Percentiles rank a stretch among this genome's conserved stretches.
These are phyloP conservation scores for Pelobates fuscus DNA, from an alignment of 2,113 vertebrate species.

Conservation along the genomic window DNA sequence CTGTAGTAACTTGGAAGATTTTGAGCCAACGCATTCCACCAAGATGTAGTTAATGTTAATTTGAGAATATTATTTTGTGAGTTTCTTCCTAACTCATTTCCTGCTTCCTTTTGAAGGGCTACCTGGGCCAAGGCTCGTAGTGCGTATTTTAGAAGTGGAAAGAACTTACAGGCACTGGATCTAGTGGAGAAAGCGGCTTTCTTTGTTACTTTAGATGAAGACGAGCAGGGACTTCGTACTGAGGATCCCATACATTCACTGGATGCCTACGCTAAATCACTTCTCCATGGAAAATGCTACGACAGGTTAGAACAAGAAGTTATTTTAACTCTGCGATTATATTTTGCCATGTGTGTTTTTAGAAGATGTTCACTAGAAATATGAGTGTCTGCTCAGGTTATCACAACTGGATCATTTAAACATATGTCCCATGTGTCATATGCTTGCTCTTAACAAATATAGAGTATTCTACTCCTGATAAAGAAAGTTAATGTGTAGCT, in stretches of 20 bases:
- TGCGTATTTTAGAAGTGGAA: constrained; percentile 70
- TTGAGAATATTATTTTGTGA: too few species aligned
- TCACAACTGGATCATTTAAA: too few species aligned
- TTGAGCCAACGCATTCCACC: too few species aligned
- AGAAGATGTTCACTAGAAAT: background rate
- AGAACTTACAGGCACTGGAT: constrained; percentile 75
- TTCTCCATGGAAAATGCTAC: constrained; percentile 83
- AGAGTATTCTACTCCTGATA: too few species aligned
- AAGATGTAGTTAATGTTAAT: too few species aligned
- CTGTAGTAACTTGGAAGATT: too few species aligned
- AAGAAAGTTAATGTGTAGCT: too few species aligned
- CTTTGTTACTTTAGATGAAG: constrained; percentile 80
- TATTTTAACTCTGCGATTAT: too few species aligned
- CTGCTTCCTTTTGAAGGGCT: constrained; percentile 61
- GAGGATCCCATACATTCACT: constrained; percentile 72
- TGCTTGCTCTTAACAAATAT: too few species aligned
- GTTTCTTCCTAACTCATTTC: too few species aligned
- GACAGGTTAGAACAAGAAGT: constrained; percentile 79
- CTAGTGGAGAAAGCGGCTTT: constrained; percentile 83
- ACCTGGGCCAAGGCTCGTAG: constrained; percentile 79
- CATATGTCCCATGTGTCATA: too few species aligned
- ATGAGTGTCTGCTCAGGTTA: background rate
- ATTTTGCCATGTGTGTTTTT: background rate
- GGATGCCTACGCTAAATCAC: constrained; percentile 78
- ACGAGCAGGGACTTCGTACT: constrained; percentile 73